Evolutionary conservation across 2,888 invertebrate species (phyloP).

Genomic region (Phalera bucephala): DNA sequence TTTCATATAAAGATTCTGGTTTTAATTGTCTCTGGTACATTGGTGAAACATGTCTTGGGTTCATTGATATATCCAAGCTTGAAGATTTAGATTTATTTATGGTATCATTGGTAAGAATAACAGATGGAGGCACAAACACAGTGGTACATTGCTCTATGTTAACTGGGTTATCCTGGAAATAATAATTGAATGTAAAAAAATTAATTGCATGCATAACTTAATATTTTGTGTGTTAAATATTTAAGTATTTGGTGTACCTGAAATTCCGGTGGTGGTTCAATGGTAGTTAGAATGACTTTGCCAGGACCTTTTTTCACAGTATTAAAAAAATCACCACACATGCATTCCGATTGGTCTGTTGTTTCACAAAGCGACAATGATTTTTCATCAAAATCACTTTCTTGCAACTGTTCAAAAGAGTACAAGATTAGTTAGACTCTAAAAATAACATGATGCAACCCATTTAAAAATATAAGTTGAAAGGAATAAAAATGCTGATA

Average conservation of each 20-base stretch:
- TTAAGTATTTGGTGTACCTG: slow-evolving; percentile 84
- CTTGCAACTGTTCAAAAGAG: slow-evolving; percentile 86
- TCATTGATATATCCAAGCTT: slow-evolving; percentile 46
- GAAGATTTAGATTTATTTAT: slow-evolving; percentile 40
- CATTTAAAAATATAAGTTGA: too few species aligned
- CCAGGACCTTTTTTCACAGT: slow-evolving; percentile 91
- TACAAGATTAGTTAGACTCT: too few species aligned
- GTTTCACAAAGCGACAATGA: slow-evolving; percentile 91
- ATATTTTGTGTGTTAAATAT: slow-evolving; percentile 3
- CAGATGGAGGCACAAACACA: slow-evolving; percentile 51
- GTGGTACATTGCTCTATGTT: slow-evolving; percentile 44
- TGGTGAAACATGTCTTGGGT: slow-evolving; percentile 58
- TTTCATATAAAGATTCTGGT: slow-evolving; percentile 63
- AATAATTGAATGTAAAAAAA: neutral
- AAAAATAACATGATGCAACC: too few species aligned
- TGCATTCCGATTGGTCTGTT: slow-evolving; percentile 89
- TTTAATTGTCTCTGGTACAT: slow-evolving; percentile 64
- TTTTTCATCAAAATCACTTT: slow-evolving; percentile 91
- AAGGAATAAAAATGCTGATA: too few species aligned
- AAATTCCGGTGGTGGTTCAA: slow-evolving; percentile 94
- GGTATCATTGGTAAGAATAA: slow-evolving; percentile 48
- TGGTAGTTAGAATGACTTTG: slow-evolving; percentile 84
- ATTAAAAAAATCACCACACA: slow-evolving; percentile 92
- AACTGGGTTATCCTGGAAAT: slow-evolving; percentile 65
- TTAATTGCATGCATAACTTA: too few species aligned